Evolutionary conservation across 2,113 vertebrate species (phyloP).

Genomic region (Leucoraja erinaceus): DNA sequence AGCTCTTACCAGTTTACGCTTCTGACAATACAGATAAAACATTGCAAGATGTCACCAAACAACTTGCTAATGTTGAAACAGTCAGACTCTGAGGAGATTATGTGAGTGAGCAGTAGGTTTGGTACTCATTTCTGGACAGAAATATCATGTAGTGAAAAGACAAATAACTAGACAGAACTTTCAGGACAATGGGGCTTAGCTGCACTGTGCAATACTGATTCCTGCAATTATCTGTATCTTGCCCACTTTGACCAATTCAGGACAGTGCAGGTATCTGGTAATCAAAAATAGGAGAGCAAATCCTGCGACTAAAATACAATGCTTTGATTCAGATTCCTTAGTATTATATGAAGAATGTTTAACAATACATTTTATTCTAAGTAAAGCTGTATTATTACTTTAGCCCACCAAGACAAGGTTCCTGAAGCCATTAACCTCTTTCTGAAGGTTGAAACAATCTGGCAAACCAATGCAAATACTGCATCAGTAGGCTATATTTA

Average conservation of each 20-base stretch:
- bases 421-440: neutral
- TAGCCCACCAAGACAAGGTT: neutral
- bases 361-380: neutral
- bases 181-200: neutral
- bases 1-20: neutral
- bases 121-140: neutral
- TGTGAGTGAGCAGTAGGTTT: neutral
- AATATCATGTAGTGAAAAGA: neutral
- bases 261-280: neutral
- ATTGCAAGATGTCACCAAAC: neutral
- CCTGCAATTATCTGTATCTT: neutral
- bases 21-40: neutral
- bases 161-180: neutral
- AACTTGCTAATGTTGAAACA: neutral
- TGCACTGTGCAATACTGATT: neutral
- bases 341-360: neutral
- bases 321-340: neutral
- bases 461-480: neutral
- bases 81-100: neutral
- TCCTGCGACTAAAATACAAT: neutral
- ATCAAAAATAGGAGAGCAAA: neutral
- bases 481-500: neutral
- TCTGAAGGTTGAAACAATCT: neutral
- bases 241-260: neutral
- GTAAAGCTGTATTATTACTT: neutral